Evolutionary conservation across 1,140 invertebrate genomes (phyloP), one percentile per base, ranked within the genome.

Genomic region (Metopolophium dirhodum): DNA sequence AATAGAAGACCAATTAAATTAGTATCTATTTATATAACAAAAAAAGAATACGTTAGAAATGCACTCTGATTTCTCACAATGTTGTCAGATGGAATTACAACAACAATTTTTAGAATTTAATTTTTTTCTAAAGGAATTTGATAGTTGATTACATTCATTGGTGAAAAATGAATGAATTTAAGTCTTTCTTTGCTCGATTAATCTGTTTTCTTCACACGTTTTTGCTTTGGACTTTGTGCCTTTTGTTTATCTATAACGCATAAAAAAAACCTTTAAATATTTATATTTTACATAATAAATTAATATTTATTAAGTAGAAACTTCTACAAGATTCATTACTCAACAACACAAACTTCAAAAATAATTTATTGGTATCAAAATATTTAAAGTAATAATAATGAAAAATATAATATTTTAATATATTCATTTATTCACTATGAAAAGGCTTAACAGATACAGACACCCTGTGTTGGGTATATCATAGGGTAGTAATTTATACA

Each of bases 221-320:
- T 93, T 45, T 93, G 91, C 26, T 93, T 93, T 1, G 91, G 91
- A 86, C 91, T 93, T 57, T 85, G 77, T 18, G 91, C 91, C 41
- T 93, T 93, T 93, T 93, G 91, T 85, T 93, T 93, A 45, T 93
- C 91, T 93, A 92, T 92, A 94, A 77, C 7, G 1, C 2, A 77
- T n/a, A 54, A 41, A 54, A 87, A 49, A 94, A 54, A 37, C 20
- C 54, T 37, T 88, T 88, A 7, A 87, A 49, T 30, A 30, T 47
- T 87, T 87, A 35, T 35, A 8, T 83, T 37, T 83, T 41, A 37
- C 20, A 77, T 18, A 57, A 77, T 35, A 37, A 41, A 85, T 30
- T 41, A 45, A 82, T 45, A 41, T 85, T 85, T 68, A 68, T 30
- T 68, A 4, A n/a, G 26, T 45, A 85, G 9, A 23, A 30, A 85